Conservation (phyloP, 2,888 invertebrate species). For the Thymelicus acteon region DNA sequence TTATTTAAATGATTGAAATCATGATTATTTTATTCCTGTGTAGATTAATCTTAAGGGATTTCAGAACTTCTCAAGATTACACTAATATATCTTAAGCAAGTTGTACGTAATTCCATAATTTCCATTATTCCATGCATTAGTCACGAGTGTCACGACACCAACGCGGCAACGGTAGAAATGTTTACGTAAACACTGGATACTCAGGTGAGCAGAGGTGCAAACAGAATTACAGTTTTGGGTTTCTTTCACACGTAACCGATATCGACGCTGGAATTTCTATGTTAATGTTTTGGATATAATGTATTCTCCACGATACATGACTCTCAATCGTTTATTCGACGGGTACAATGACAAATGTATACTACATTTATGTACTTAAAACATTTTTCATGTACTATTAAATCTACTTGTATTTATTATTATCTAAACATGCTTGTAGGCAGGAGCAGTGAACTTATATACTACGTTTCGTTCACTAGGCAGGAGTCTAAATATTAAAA, state of each 20-base stretch:
- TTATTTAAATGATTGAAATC: no score
- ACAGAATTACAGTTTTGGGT: constrained; percentile 42
- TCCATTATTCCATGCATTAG: not conserved
- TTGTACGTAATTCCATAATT: no score
- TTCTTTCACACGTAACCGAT: constrained; percentile 48
- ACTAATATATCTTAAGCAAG: no score
- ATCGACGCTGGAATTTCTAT: constrained; percentile 54
- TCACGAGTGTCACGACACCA: not conserved
- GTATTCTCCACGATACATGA: constrained; percentile 57
- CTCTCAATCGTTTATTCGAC: constrained; percentile 49
- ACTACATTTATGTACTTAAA: not conserved
- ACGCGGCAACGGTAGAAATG: not conserved
- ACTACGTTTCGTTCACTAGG: no score
- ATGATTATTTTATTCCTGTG: no score
- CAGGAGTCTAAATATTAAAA: no score
- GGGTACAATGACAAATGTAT: constrained; percentile 42
- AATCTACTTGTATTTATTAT: not conserved
- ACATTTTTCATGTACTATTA: not conserved
- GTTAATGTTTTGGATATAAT: constrained; percentile 64
- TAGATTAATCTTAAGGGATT: no score
- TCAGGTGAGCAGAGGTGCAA: constrained; percentile 27
- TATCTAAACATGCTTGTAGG: no score
- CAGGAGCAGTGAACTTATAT: no score
- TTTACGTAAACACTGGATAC: constrained; percentile 22
- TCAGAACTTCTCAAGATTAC: no score